Percentiles rank a stretch among this genome's conserved stretches.
Conservation (phyloP, 2,113 vertebrate species). For the Anoplopoma fimbria region DNA sequence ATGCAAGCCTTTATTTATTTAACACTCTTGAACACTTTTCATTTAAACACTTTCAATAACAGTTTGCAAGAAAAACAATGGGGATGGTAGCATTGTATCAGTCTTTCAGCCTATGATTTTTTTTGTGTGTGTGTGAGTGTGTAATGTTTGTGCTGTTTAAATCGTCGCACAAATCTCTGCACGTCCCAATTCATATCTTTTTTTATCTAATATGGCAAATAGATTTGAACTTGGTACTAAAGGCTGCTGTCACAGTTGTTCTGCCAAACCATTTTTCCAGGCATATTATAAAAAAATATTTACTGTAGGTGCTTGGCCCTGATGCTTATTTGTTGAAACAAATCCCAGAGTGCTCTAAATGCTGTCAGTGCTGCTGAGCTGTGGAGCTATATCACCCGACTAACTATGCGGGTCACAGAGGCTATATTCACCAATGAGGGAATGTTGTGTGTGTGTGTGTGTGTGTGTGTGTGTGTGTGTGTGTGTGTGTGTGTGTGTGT, state of each 20-base stretch:
- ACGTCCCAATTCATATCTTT: slow-evolving; percentile 12
- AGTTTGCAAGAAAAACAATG: background rate
- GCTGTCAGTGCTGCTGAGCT: slow-evolving; percentile 31
- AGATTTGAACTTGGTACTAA: slow-evolving; percentile 30
- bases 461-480: background rate
- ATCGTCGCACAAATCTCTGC: slow-evolving; percentile 7
- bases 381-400: slow-evolving; percentile 47
- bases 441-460: slow-evolving; percentile 22
- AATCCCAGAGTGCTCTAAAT: slow-evolving; percentile 52
- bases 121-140: background rate
- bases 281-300: slow-evolving; percentile 50
- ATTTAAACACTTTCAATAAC: background rate
- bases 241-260: slow-evolving; percentile 29
- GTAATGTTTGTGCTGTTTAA: background rate
- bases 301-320: slow-evolving; percentile 28
- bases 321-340: slow-evolving; percentile 46
- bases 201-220: slow-evolving; percentile 26
- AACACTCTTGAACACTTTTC: background rate
- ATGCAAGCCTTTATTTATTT: background rate
- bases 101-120: background rate
- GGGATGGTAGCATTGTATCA: background rate
- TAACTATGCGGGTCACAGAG: slow-evolving; percentile 42
- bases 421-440: slow-evolving; percentile 19
- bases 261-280: slow-evolving; percentile 35
- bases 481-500: background rate